Evolutionary conservation across 2,113 vertebrate genomes (phyloP).

Genomic region (Apaloderma vittatum): DNA sequence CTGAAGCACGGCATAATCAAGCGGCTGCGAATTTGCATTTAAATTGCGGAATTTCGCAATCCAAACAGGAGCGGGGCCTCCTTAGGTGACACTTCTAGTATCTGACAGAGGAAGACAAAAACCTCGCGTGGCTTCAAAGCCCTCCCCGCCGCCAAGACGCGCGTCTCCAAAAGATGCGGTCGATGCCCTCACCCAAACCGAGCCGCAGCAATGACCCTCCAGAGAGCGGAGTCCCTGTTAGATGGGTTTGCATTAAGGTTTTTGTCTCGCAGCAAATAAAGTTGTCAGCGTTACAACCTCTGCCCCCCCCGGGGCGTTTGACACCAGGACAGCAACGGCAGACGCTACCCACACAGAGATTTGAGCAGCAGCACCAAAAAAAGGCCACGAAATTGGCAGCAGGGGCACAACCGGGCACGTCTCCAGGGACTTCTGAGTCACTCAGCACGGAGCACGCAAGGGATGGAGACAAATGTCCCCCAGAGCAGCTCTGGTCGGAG

Average conservation of each 20-base stretch:
- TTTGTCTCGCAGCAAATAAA: background rate
- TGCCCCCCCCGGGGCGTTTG: accelerated
- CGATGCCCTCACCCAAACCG: accelerated
- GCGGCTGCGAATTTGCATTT: background rate
- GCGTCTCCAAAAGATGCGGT: accelerated
- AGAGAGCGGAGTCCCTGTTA: accelerated
- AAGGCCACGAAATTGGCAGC: background rate
- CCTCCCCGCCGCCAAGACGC: accelerated
- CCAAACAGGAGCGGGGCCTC: background rate
- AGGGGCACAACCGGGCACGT: background rate
- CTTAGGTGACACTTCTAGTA: background rate
- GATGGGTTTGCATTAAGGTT: background rate
- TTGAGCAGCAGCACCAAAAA: background rate
- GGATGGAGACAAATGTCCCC: background rate
- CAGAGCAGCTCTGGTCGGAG: background rate
- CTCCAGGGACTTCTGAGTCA: background rate
- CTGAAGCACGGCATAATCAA: background rate
- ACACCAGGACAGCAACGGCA: background rate
- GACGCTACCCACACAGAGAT: background rate
- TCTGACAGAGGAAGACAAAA: background rate
- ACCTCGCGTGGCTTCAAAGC: accelerated
- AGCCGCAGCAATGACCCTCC: background rate
- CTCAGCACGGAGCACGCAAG: accelerated
- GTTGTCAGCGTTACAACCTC: background rate
- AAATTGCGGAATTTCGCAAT: background rate